Conservation (phyloP, 2,797 vertebrate genomes). For the Dallia pectoralis region DNA sequence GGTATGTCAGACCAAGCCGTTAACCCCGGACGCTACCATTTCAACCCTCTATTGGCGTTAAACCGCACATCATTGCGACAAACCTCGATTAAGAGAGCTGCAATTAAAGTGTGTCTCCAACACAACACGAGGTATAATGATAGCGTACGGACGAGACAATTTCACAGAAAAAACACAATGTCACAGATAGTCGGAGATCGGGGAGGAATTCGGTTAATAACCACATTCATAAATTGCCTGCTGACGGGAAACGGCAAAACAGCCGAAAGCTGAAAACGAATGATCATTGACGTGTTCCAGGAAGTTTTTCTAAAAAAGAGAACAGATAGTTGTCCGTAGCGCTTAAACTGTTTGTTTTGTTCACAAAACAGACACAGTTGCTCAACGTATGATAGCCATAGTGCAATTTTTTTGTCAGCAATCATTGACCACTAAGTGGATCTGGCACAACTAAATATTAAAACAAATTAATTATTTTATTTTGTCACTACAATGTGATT, state of each 20-base stretch:
- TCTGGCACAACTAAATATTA: not conserved
- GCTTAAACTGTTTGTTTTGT: not conserved
- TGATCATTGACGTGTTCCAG: not conserved
- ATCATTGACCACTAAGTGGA: constrained; percentile 5
- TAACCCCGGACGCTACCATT: not conserved
- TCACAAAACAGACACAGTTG: not conserved
- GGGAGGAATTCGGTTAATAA: not conserved
- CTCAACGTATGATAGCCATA: not conserved
- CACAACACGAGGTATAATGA: not conserved
- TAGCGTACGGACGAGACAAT: not conserved
- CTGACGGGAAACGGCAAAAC: not conserved
- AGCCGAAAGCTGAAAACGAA: not conserved
- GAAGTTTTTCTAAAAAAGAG: not conserved
- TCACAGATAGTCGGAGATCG: not conserved
- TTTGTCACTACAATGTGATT: not conserved
- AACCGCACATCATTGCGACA: not conserved
- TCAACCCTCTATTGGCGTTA: not conserved
- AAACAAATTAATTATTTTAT: not conserved
- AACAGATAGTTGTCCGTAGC: not conserved
- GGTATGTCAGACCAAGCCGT: not conserved
- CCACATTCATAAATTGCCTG: not conserved
- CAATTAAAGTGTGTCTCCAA: not conserved
- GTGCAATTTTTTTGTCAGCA: not conserved
- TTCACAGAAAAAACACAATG: not conserved
- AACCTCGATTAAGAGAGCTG: not conserved